A percentile compares a stretch with the other conserved stretches of the same genome.
Conservation (phyloP, 1,140 invertebrate genomes). For the Eufriesea mexicana region DNA sequence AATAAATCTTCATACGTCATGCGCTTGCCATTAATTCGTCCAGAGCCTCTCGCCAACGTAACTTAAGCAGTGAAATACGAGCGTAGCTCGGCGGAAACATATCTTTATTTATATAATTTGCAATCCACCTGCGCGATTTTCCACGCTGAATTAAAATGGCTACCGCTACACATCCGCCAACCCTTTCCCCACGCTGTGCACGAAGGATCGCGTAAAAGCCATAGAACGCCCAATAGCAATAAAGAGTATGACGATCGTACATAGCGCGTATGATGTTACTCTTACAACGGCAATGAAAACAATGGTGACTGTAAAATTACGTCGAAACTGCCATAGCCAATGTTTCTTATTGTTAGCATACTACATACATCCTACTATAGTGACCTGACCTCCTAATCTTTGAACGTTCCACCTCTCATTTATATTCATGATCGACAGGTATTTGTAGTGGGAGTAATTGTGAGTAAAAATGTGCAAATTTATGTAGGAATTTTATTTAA, state of each 20-base stretch:
- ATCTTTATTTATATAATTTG: neutral
- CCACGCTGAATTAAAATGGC: too few relatives aligned
- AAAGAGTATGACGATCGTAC: constrained; percentile 11
- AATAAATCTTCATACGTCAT: neutral
- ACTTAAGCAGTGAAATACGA: neutral
- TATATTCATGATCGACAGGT: too few relatives aligned
- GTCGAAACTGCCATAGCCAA: neutral
- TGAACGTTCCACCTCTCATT: too few relatives aligned
- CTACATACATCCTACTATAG: too few relatives aligned
- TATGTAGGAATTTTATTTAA: too few relatives aligned
- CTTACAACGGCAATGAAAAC: constrained; percentile 11
- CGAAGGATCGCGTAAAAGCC: neutral
- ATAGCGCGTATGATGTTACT: constrained; percentile 11
- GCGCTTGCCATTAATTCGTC: neutral
- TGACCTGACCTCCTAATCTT: too few relatives aligned
- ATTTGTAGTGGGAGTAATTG: too few relatives aligned
- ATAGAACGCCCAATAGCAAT: constrained; percentile 1
- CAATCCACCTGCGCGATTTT: too few relatives aligned
- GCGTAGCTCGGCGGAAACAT: neutral
- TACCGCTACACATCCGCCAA: too few relatives aligned
- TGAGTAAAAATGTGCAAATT: too few relatives aligned
- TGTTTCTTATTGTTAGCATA: neutral
- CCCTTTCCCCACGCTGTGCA: too few relatives aligned
- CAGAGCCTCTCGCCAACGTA: neutral
- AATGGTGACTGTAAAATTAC: constrained; percentile 7